Conservation (phyloP, 2,888 invertebrate genomes). For the Acleris laterana region DNA sequence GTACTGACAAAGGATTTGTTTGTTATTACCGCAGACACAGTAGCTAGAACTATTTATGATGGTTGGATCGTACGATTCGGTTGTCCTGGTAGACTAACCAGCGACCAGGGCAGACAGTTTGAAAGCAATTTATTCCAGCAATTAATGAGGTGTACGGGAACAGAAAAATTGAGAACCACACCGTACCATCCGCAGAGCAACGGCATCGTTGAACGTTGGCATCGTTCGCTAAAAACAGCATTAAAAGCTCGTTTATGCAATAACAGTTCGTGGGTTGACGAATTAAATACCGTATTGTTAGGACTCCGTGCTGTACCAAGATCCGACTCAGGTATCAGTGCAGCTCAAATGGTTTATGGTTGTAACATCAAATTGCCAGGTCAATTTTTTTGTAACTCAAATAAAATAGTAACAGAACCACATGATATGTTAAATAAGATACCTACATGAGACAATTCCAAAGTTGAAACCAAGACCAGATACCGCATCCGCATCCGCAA, state of each 20-base stretch:
- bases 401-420: not conserved
- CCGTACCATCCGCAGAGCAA: constrained; percentile 26
- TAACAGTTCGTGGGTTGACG: not conserved
- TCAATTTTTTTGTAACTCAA: not conserved
- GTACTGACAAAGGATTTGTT: too few relatives aligned
- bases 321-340: not conserved
- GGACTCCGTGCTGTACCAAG: constrained; percentile 2
- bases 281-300: constrained; percentile 1
- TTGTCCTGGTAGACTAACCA: constrained; percentile 24
- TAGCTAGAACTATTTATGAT: constrained; percentile 31
- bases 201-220: constrained; percentile 1
- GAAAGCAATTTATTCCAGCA: constrained; percentile 3
- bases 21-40: constrained; percentile 37
- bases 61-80: constrained; percentile 40
- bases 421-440: not conserved
- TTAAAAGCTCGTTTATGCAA: not conserved
- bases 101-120: constrained; percentile 33
- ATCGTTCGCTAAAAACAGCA: constrained; percentile 2
- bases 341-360: constrained; percentile 3
- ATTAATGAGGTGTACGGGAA: constrained; percentile 14
- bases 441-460: not conserved
- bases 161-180: constrained; percentile 13
- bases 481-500: too few relatives aligned
- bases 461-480: constrained; percentile 1
- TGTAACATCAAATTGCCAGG: not conserved